Conservation (phyloP, 2,113 vertebrate species). For the Cygnus atratus region DNA sequence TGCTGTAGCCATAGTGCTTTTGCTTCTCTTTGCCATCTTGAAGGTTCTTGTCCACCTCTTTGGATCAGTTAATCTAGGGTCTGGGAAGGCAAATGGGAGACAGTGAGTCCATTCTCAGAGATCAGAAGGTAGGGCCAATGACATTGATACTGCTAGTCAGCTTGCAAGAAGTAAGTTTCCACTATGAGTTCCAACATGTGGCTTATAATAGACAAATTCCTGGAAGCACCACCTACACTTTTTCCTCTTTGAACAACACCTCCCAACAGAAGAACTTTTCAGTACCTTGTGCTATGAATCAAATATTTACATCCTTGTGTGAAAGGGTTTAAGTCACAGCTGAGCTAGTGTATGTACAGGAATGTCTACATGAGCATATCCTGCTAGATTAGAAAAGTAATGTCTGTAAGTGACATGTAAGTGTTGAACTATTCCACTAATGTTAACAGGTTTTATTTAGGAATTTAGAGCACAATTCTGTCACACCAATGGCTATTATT, state of each 20-base stretch:
- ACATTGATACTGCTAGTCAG: background rate
- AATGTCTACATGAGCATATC: background rate
- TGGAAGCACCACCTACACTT: background rate
- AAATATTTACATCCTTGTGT: background rate
- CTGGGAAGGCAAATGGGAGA: background rate
- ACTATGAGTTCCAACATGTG: background rate
- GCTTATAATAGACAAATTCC: background rate
- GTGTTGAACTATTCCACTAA: background rate
- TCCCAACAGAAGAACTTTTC: background rate
- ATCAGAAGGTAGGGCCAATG: background rate
- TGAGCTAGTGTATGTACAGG: background rate
- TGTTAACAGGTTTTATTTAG: background rate
- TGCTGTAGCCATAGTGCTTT: constrained; percentile 77
- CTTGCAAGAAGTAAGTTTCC: background rate
- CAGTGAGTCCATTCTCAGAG: background rate
- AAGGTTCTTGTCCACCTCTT: constrained; percentile 71
- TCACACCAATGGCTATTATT: background rate
- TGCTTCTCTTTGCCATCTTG: constrained; percentile 78
- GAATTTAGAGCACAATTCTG: background rate
- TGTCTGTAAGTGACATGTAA: background rate
- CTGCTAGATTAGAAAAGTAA: background rate
- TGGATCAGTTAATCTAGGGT: constrained; percentile 35
- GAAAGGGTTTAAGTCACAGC: background rate
- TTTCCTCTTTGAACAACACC: background rate
- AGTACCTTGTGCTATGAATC: background rate